These are phyloP conservation scores for Luscinia megarhynchos DNA, from an alignment of 2,797 vertebrate genomes.

Conservation along the genomic window DNA sequence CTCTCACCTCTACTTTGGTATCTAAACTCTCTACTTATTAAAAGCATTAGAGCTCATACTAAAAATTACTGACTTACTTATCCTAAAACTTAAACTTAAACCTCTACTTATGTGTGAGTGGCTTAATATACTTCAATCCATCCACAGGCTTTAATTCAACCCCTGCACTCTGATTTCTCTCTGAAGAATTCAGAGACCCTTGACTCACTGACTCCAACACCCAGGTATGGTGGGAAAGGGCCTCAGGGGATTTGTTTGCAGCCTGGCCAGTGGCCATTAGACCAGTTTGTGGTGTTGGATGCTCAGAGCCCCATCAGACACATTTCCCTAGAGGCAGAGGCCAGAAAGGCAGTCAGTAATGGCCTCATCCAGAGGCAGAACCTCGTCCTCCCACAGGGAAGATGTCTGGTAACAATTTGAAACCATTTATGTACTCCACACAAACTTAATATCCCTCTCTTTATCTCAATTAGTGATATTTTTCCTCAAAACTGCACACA, in stretches of 20 bases:
- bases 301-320: background rate
- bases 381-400: accelerated
- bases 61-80: no score
- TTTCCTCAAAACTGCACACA: background rate
- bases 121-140: no score
- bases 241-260: background rate
- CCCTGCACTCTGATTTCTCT: no score
- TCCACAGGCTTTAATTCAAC: no score
- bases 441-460: background rate
- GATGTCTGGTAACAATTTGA: background rate
- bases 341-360: background rate
- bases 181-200: no score
- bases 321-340: background rate
- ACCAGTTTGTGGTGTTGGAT: background rate
- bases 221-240: background rate
- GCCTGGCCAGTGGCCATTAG: background rate
- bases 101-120: no score
- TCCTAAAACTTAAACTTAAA: no score
- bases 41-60: no score
- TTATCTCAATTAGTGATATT: background rate
- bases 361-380: background rate
- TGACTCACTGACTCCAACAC: no score
- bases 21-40: no score
- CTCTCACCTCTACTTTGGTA: no score
- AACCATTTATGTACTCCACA: background rate